phyloP scores from a whole-genome alignment of 2,113 vertebrate species.

The Nesospiza acunhae region DNA sequence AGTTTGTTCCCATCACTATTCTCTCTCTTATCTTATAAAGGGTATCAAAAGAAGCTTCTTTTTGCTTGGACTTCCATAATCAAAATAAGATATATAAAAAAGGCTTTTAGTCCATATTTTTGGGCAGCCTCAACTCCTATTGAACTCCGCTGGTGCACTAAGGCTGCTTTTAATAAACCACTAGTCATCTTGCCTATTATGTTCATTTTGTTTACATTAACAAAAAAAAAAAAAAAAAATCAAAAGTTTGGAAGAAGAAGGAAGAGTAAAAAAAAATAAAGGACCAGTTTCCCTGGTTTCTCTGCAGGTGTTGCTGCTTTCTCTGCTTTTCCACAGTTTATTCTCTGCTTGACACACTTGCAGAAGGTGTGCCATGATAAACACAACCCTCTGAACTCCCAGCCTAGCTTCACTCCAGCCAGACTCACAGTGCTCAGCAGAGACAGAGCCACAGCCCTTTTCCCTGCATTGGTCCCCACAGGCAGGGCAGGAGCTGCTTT shows the following conservation, averaged over 20 bases:
- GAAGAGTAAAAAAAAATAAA: not conserved
- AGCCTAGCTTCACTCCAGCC: not conserved
- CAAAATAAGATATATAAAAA: not conserved
- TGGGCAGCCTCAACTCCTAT: not conserved
- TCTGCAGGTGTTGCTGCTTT: not conserved
- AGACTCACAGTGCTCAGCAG: not conserved
- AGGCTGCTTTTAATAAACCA: not conserved
- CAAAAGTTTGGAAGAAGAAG: not conserved
- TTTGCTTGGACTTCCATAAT: not conserved
- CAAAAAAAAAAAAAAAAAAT: not conserved
- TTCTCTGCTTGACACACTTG: not conserved
- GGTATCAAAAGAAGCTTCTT: not conserved
- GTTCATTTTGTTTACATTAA: not conserved
- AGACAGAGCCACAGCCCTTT: accelerated
- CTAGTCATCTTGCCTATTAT: not conserved
- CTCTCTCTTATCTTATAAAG: not conserved
- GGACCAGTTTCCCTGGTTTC: not conserved
- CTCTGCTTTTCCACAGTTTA: not conserved
- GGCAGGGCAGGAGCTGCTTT: not conserved
- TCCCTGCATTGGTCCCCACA: not conserved
- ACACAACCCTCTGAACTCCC: not conserved
- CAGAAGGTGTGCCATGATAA: not conserved
- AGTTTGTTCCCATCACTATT: not conserved
- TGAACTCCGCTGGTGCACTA: not conserved
- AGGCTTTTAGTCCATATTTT: not conserved